A percentile compares a stretch with the other conserved stretches of the same genome.
These are phyloP conservation scores for Xanthia icteritia DNA, from an alignment of 2,888 invertebrate genomes.

Conservation along the genomic window DNA sequence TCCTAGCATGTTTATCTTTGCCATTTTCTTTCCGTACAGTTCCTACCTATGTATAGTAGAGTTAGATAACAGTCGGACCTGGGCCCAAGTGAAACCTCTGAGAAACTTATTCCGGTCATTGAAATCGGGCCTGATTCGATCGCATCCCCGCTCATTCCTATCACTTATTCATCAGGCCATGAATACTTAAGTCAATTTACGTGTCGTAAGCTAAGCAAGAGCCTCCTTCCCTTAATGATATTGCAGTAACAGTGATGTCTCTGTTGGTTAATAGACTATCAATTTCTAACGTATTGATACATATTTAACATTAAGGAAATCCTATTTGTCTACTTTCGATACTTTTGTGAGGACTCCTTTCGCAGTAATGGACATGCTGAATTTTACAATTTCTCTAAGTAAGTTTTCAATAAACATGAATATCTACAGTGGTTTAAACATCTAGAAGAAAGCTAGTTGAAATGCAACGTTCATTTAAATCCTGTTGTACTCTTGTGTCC, in stretches of 20 bases:
- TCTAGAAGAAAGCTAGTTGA: slow-evolving; percentile 6
- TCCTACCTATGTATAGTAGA: slow-evolving; percentile 24
- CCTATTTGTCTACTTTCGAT: slow-evolving; percentile 27
- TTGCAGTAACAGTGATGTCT: slow-evolving; percentile 76
- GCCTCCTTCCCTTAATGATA: slow-evolving; percentile 80
- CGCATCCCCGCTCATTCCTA: slow-evolving; percentile 78
- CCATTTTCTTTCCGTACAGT: slow-evolving; percentile 42
- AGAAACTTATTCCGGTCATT: slow-evolving; percentile 81
- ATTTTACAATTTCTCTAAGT: slow-evolving; percentile 11
- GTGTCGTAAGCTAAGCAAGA: slow-evolving; percentile 77
- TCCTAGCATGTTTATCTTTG: slow-evolving; percentile 58
- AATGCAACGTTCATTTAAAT: slow-evolving; percentile 30
- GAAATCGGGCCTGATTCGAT: slow-evolving; percentile 83
- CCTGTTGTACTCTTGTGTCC: slow-evolving; percentile 3
- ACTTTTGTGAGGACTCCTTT: neutral
- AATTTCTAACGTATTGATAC: slow-evolving; percentile 61
- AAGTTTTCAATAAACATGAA: slow-evolving; percentile 12
- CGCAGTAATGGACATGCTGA: neutral
- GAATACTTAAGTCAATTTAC: slow-evolving; percentile 87
- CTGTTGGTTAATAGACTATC: slow-evolving; percentile 65
- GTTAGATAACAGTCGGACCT: slow-evolving; percentile 59
- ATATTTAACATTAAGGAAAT: slow-evolving; percentile 35
- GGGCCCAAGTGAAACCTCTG: slow-evolving; percentile 64
- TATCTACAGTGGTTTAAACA: slow-evolving; percentile 5
- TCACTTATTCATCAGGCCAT: slow-evolving; percentile 86